phyloP scores from a whole-genome alignment of 2,888 invertebrate species.

The Polylopha cassiicola region DNA sequence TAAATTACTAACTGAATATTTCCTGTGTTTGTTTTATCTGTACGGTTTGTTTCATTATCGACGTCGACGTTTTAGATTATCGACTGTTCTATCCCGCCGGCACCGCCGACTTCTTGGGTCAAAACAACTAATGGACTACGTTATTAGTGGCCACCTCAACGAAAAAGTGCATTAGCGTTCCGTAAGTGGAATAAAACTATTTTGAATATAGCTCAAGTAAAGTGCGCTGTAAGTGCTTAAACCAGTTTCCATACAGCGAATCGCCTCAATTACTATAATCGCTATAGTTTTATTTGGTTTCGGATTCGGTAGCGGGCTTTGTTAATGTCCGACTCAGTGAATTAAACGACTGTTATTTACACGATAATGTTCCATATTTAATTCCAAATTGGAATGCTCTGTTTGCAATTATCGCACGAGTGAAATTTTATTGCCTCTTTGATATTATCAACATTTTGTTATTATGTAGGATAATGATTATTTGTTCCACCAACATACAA shows the following conservation, averaged over 20 bases:
- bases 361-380: conserved; percentile 18
- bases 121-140: conserved; percentile 63
- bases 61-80: conserved; percentile 9
- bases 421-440: conserved; percentile 3
- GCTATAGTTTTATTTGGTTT: conserved; percentile 43
- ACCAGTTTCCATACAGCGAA: conserved; percentile 63
- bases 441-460: conserved; percentile 26
- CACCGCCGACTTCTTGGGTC: conserved; percentile 41
- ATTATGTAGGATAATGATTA: conserved; percentile 21
- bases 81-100: conserved; percentile 15
- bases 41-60: conserved; percentile 13
- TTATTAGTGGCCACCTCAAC: conserved; percentile 65
- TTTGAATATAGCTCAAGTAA: conserved; percentile 70
- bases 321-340: conserved; percentile 19
- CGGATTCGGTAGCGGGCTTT: conserved; percentile 20
- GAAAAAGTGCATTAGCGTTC: conserved; percentile 73
- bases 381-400: conserved; percentile 3
- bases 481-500: conserved; percentile 26
- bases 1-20: conserved; percentile 21
- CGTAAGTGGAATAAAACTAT: conserved; percentile 70
- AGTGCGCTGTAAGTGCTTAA: conserved; percentile 63
- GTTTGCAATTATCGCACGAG: conserved; percentile 13
- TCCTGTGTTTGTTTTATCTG: conserved; percentile 17
- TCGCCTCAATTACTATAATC: conserved; percentile 64
- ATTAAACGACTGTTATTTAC: conserved; percentile 19